Conservation (phyloP, 2,888 invertebrate species). For the Exocentrus adspersus region DNA sequence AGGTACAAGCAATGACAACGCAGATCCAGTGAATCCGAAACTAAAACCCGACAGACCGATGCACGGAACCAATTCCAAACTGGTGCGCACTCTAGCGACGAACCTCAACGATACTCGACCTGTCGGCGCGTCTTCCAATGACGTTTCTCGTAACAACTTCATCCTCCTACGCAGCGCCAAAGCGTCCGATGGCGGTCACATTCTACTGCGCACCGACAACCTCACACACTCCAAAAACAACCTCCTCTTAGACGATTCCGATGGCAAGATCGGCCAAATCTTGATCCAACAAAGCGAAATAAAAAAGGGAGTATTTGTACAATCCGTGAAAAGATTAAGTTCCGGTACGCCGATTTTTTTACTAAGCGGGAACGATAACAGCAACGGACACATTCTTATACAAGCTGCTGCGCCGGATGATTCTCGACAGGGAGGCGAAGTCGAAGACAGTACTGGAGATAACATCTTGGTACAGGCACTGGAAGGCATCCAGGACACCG, state of each 20-base stretch:
- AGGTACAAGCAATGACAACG: slow-evolving; percentile 37
- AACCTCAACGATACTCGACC: slow-evolving; percentile 47
- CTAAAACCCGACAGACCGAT: slow-evolving; percentile 45
- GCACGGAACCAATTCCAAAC: slow-evolving; percentile 56
- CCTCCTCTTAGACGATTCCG: slow-evolving; percentile 52
- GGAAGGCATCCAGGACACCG: slow-evolving; percentile 55
- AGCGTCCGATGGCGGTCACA: slow-evolving; percentile 55
- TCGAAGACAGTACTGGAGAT: slow-evolving; percentile 47
- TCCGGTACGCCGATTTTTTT: slow-evolving; percentile 59
- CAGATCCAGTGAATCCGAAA: slow-evolving; percentile 29
- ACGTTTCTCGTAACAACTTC: slow-evolving; percentile 57
- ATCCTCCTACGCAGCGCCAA: slow-evolving; percentile 58
- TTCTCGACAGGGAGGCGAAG: slow-evolving; percentile 41
- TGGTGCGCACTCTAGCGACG: slow-evolving; percentile 50
- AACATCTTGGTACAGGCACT: slow-evolving; percentile 56
- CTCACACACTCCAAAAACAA: slow-evolving; percentile 50
- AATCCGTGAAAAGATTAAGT: slow-evolving; percentile 59
- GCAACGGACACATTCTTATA: slow-evolving; percentile 56
- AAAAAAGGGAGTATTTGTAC: slow-evolving; percentile 59
- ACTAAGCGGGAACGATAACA: slow-evolving; percentile 57
- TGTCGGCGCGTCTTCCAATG: slow-evolving; percentile 43
- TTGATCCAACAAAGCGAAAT: slow-evolving; percentile 59
- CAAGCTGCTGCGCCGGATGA: slow-evolving; percentile 56
- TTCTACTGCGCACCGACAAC: slow-evolving; percentile 57
- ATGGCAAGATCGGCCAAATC: slow-evolving; percentile 57